Base-by-base conservation (phyloP, 2,797 vertebrate genomes). In the Diceros bicornis region DNA sequence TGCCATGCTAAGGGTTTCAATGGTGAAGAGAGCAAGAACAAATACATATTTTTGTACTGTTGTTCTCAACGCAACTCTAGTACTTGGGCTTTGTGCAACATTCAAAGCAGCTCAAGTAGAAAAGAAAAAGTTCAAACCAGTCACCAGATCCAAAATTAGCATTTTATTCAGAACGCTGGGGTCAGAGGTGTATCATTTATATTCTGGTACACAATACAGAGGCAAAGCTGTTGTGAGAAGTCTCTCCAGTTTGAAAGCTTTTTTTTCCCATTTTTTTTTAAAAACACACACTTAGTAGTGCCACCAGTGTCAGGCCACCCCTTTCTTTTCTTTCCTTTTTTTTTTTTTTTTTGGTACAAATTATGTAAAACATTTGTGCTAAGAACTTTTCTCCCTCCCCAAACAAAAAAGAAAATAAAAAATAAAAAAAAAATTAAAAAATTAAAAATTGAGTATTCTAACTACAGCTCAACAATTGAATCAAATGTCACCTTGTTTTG, bases 131-230 rank as follows among this genome's bases (percentile, higher is more conserved):
- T 37, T 97, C 98, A 99, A 99, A 99, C 98, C 99, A 98, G 98
- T 98, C 99, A 99, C 99, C 99, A 99, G 99, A 99, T 99, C 99
- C 99, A 99, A 99, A 99, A 99, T 99, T 99, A 99, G 99, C 99
- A 99, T 99, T 99, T 99, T 99, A 99, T 99, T 99, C 99, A 99
- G 99, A 99, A 99, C 99, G 99, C 99, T 99, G 99, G 99, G 99
- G 99, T 99, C 99, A 99, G 99, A 99, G 99, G 99, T 99, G 99
- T 99, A 99, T 99, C 99, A 99, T 99, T 99, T 99, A 99, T 99
- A 99, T 99, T 99, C 99, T 99, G 99, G 99, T 99, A 99, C 99
- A 99, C 99, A 99, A 99, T 98, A 99, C 99, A 99, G 99, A 99
- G 99, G 99, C 99, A 99, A 99, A 99, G 99, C 99, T 99, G 98